These are phyloP conservation scores for Alosa sapidissima DNA, from an alignment of 2,797 vertebrate genomes.

Conservation along the genomic window DNA sequence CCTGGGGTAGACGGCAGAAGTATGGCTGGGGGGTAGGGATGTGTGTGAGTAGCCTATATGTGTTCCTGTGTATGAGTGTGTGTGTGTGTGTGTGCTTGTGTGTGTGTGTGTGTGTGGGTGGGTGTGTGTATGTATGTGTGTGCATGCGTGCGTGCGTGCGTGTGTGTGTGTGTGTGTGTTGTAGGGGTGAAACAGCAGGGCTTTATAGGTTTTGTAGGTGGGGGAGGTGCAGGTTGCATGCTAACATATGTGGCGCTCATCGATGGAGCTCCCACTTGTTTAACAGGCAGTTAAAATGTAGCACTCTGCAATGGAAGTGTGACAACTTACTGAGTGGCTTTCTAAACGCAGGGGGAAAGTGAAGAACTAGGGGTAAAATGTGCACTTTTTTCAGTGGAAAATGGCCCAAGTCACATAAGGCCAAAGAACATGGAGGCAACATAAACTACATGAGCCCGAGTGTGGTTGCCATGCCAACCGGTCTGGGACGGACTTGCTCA, in stretches of 20 bases:
- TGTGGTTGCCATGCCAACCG: slow-evolving; percentile 1
- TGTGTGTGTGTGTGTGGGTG: not conserved
- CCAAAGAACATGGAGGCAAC: slow-evolving; percentile 12
- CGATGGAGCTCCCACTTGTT: not conserved
- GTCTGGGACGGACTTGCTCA: not conserved
- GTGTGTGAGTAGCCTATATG: not conserved
- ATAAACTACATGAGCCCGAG: not conserved
- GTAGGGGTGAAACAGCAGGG: not conserved
- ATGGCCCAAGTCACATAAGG: not conserved
- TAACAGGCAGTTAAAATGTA: not conserved
- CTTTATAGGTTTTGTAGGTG: not conserved
- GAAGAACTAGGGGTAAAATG: not conserved
- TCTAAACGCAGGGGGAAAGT: not conserved
- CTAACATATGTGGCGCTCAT: slow-evolving; percentile 2
- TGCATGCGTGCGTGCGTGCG: not conserved
- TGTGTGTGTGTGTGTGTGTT: not conserved
- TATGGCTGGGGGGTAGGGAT: not conserved
- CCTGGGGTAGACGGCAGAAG: not conserved
- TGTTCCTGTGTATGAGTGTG: not conserved
- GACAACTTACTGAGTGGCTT: not conserved
- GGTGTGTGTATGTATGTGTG: not conserved
- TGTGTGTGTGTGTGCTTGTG: not conserved
- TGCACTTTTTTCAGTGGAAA: not conserved
- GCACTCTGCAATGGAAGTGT: not conserved
- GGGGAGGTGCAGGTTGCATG: not conserved